Conservation (phyloP, 2,797 vertebrate genomes). For the Gouania willdenowi region DNA sequence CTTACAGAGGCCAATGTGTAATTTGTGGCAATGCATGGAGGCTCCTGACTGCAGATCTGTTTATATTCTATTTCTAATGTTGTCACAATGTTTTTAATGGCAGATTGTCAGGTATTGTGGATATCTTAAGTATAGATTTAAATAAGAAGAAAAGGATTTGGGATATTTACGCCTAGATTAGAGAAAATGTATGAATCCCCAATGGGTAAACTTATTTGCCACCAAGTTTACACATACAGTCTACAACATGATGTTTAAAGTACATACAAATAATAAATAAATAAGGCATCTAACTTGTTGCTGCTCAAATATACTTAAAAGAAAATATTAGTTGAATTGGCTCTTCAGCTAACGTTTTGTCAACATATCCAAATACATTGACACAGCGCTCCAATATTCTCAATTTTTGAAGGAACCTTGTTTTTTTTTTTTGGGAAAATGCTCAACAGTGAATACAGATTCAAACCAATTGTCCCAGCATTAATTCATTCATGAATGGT, state of each 20-base stretch:
- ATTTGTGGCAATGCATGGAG: no score
- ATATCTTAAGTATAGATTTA: no score
- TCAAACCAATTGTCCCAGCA: constrained; percentile 34
- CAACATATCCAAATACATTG: constrained; percentile 4
- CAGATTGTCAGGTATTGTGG: no score
- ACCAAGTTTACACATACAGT: constrained; percentile 13
- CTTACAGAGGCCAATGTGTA: no score
- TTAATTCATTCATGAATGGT: neutral
- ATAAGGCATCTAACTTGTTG: no score
- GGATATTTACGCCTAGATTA: no score
- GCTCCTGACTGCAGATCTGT: no score
- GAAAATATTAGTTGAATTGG: constrained; percentile 39
- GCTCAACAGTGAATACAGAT: constrained; percentile 6
- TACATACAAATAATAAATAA: neutral
- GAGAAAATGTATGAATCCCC: no score
- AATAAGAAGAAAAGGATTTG: no score
- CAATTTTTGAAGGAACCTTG: constrained; percentile 22
- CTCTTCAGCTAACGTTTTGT: constrained; percentile 24
- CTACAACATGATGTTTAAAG: constrained; percentile 13
- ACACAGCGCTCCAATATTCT: constrained; percentile 38
- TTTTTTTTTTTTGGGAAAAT: constrained; percentile 17
- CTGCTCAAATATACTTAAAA: no score
- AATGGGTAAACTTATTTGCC: constrained; percentile 8
- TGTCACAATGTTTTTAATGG: no score
- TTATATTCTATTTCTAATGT: no score